A percentile compares a stretch with the other conserved stretches of the same genome.
Evolutionary conservation across 2,888 invertebrate species (phyloP).

Genomic region (Cheilosia scutellata): DNA sequence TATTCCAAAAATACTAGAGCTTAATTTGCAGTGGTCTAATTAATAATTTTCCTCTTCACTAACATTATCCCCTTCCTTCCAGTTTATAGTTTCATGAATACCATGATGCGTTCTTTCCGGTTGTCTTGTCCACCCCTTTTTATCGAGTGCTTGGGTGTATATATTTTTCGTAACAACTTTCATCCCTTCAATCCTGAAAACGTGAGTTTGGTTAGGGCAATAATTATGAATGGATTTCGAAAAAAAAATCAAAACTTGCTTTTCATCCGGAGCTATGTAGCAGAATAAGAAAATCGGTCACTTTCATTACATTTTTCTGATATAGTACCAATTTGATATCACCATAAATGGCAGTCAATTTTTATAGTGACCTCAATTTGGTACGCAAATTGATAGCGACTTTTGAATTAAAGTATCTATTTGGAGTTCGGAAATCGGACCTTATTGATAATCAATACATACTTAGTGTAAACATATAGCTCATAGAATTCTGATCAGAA

Average conservation of each 20-base stretch:
- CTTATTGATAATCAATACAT: too few relatives aligned
- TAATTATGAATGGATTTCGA: constrained; percentile 16
- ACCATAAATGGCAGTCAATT: too few relatives aligned
- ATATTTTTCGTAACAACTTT: constrained; percentile 1
- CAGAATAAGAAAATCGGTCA: constrained; percentile 64
- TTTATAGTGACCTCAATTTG: too few relatives aligned
- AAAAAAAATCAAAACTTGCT: constrained; percentile 79
- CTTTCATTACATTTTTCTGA: neutral
- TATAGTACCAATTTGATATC: too few relatives aligned
- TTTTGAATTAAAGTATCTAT: too few relatives aligned
- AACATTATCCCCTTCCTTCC: too few relatives aligned
- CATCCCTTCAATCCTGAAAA: constrained; percentile 54
- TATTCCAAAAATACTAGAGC: neutral
- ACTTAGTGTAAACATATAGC: too few relatives aligned
- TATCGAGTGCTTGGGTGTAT: neutral
- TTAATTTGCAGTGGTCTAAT: too few relatives aligned
- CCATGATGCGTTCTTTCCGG: neutral
- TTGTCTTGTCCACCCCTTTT: constrained; percentile 16
- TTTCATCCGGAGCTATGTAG: constrained; percentile 80
- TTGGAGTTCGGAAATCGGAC: too few relatives aligned
- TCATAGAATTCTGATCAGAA: too few relatives aligned
- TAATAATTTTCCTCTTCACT: too few relatives aligned
- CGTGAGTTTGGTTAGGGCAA: neutral
- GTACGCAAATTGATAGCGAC: too few relatives aligned
- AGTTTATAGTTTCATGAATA: neutral